phyloP scores from a whole-genome alignment of 2,888 invertebrate genomes.

The Pammene aurita region DNA sequence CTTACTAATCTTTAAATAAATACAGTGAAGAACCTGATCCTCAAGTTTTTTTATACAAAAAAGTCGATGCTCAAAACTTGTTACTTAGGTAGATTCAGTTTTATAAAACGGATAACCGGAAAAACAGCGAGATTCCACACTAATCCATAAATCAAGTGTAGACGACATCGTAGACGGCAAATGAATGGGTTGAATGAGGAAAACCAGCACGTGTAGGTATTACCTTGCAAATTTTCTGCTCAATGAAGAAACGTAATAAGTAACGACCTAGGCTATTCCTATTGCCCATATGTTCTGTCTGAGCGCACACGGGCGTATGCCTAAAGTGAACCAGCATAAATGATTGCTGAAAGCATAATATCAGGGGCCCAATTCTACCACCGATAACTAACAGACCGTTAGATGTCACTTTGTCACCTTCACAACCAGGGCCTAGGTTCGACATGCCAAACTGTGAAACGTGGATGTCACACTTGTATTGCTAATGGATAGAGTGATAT shows the following conservation, averaged over 20 bases:
- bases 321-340: background rate
- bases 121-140: slow-evolving; percentile 4
- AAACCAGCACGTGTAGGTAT: slow-evolving; percentile 18
- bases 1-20: background rate
- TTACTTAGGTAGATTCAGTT: background rate
- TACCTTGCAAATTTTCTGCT: slow-evolving; percentile 13
- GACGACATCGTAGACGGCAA: slow-evolving; percentile 21
- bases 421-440: no score
- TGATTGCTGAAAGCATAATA: background rate
- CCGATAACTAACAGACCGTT: no score
- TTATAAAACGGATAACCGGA: background rate
- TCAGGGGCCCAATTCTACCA: no score
- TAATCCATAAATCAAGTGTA: slow-evolving; percentile 10
- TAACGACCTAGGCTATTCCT: background rate
- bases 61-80: background rate
- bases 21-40: background rate
- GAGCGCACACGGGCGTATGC: background rate
- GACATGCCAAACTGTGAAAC: no score
- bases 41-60: background rate
- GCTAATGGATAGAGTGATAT: no score
- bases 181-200: slow-evolving; percentile 29
- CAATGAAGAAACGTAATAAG: background rate
- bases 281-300: background rate
- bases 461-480: no score
- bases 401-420: no score